Evolutionary conservation across 64 coral and sea anemone species (phyloP).

Genomic region (Acropora yongei): DNA sequence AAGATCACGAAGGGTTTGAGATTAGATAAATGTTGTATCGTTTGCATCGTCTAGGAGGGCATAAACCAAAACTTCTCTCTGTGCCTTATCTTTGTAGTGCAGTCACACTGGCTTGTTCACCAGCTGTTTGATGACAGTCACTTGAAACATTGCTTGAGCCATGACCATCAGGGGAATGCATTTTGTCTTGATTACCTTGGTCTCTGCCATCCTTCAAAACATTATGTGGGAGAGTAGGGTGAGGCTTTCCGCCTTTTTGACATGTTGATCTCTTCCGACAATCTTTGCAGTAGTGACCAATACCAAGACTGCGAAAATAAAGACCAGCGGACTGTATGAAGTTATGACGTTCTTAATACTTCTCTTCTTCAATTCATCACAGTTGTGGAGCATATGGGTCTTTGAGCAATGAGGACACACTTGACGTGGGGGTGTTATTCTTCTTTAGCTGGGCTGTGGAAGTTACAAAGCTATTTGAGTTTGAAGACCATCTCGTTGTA

Average conservation of each 20-base stretch:
- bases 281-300: slow-evolving; percentile 23
- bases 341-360: not conserved
- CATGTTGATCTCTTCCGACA: slow-evolving; percentile 20
- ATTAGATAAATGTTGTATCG: too few relatives aligned
- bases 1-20: too few relatives aligned
- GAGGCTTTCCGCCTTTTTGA: slow-evolving; percentile 29
- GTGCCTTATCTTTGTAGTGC: too few relatives aligned
- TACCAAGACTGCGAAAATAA: slow-evolving; percentile 44
- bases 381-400: not conserved
- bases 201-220: not conserved
- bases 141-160: too few relatives aligned
- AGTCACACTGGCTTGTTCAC: too few relatives aligned
- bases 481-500: not conserved
- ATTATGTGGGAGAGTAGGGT: slow-evolving; percentile 40
- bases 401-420: not conserved
- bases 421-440: not conserved
- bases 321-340: not conserved
- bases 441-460: too few relatives aligned
- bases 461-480: too few relatives aligned
- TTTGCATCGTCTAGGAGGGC: too few relatives aligned
- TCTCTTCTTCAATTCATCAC: not conserved
- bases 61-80: too few relatives aligned
- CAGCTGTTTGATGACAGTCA: too few relatives aligned
- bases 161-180: not conserved
- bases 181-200: not conserved